Evolutionary conservation across 2,113 vertebrate genomes (phyloP).

Genomic region (Nestor notabilis): DNA sequence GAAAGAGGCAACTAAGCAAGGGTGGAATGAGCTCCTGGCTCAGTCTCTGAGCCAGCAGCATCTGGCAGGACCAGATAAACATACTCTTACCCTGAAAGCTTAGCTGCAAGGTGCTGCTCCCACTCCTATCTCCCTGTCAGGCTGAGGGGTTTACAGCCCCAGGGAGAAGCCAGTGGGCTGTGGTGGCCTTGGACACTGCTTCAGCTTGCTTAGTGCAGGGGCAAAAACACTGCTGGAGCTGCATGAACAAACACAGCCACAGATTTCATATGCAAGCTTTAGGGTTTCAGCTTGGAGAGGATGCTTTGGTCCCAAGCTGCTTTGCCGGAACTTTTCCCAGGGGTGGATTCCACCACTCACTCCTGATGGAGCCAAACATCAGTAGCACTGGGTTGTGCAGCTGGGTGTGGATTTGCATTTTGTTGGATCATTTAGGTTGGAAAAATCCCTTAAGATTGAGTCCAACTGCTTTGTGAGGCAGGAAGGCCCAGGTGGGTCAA

Average conservation of each 20-base stretch:
- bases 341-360: background rate
- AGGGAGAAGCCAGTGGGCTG: background rate
- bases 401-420: fast-evolving
- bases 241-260: fast-evolving
- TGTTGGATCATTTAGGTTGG: background rate
- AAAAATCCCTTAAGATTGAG: background rate
- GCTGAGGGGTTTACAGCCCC: background rate
- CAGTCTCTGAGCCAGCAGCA: background rate
- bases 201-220: background rate
- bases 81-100: background rate
- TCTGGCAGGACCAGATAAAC: background rate
- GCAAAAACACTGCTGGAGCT: background rate
- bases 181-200: fast-evolving
- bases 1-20: background rate
- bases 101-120: background rate
- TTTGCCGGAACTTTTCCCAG: background rate
- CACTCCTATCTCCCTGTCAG: background rate
- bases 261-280: fast-evolving
- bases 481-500: background rate
- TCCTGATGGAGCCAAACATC: background rate
- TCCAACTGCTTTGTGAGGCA: background rate
- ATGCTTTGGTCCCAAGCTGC: background rate
- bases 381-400: fast-evolving
- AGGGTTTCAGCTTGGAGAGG: background rate
- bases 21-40: background rate